phyloP scores from a whole-genome alignment of 2,888 invertebrate genomes.

The Galeopsomyia nigrocyanea region DNA sequence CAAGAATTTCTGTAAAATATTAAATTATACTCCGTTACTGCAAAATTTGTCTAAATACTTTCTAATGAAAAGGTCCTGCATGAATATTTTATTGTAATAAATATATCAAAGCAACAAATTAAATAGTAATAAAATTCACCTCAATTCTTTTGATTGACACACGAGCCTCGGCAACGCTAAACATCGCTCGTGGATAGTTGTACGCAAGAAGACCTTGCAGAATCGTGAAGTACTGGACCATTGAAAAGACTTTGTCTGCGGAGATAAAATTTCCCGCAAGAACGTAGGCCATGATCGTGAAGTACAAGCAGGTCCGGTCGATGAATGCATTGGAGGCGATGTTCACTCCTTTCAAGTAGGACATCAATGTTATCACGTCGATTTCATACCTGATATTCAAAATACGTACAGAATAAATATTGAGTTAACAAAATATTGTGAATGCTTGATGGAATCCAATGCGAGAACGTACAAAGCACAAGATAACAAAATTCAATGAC shows the following conservation, averaged over 20 bases:
- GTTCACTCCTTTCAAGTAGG: slow-evolving; percentile 78
- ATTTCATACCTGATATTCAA: slow-evolving; percentile 75
- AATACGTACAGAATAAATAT: no score
- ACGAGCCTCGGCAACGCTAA: slow-evolving; percentile 75
- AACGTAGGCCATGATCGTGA: slow-evolving; percentile 84
- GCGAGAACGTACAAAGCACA: no score
- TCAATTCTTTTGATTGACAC: slow-evolving; percentile 77
- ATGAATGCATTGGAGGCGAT: slow-evolving; percentile 81
- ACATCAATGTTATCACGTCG: slow-evolving; percentile 74
- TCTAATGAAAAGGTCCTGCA: slow-evolving; percentile 69
- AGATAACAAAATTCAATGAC: no score
- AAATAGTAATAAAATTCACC: slow-evolving; percentile 62
- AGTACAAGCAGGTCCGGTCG: slow-evolving; percentile 85
- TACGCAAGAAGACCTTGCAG: slow-evolving; percentile 79
- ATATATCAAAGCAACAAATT: background rate
- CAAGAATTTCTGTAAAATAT: slow-evolving; percentile 69
- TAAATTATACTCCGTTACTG: no score
- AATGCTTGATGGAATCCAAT: no score
- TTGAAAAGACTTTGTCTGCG: slow-evolving; percentile 80
- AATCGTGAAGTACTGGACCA: slow-evolving; percentile 83
- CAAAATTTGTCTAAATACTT: no score
- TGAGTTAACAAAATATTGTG: no score
- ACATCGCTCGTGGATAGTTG: slow-evolving; percentile 75
- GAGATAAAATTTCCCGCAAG: slow-evolving; percentile 71
- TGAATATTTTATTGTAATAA: slow-evolving; percentile 13